phyloP scores from a whole-genome alignment of 2,888 invertebrate genomes.

The Sinohyriopsis cumingii region DNA sequence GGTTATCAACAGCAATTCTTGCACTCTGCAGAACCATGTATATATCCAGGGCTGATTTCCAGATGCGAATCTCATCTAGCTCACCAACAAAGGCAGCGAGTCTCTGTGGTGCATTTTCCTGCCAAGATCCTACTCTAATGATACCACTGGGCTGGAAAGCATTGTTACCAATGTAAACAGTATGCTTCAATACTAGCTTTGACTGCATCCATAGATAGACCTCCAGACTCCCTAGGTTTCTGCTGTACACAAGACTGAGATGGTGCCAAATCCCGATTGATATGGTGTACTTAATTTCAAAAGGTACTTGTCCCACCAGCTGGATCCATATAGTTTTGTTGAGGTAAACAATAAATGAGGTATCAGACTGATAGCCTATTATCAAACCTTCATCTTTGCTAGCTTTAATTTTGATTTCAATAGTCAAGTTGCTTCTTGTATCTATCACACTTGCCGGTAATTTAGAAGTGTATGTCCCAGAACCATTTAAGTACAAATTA shows the following conservation, averaged over 20 bases:
- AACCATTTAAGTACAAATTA: conserved; percentile 23
- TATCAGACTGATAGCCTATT: conserved; percentile 15
- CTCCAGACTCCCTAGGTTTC: background rate
- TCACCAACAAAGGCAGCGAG: conserved; percentile 1
- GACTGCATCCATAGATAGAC: too few relatives aligned
- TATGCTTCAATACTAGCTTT: too few relatives aligned
- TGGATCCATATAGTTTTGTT: conserved; percentile 14
- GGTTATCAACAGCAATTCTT: conserved; percentile 8
- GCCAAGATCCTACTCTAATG: conserved; percentile 17
- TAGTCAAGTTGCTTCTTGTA: conserved; percentile 13
- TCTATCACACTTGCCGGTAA: conserved; percentile 6
- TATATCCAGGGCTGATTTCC: conserved; percentile 21
- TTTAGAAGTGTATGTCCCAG: conserved; percentile 20
- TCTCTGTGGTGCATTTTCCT: conserved; percentile 14
- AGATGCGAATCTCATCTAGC: conserved; percentile 26
- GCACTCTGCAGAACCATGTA: conserved; percentile 23
- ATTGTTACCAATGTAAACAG: too few relatives aligned
- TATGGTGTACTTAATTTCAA: conserved; percentile 8
- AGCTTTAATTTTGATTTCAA: conserved; percentile 26
- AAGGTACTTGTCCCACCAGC: conserved; percentile 11
- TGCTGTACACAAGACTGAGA: conserved; percentile 14
- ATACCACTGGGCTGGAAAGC: conserved; percentile 9
- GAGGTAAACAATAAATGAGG: conserved; percentile 16
- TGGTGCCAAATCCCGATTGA: conserved; percentile 18
- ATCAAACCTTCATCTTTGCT: conserved; percentile 18